phyloP scores from a whole-genome alignment of 2,888 invertebrate genomes.

The Heteromurus nitidus region DNA sequence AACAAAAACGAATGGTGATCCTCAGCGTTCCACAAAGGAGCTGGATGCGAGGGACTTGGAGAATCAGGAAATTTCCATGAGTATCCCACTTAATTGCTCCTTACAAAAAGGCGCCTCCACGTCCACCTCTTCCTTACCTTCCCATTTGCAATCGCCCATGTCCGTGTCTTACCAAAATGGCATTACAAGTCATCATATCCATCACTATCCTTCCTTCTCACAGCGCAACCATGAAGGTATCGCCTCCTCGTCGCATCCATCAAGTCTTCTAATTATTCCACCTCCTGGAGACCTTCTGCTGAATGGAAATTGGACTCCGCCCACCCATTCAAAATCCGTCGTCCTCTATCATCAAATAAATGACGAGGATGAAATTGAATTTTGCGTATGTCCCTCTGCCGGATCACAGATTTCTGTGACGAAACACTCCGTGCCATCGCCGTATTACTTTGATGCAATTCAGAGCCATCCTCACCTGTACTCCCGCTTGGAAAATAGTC shows the following conservation, averaged over 20 bases:
- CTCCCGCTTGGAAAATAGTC: no score
- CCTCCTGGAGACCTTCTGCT: background rate
- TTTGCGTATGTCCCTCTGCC: conserved; percentile 17
- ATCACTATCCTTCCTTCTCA: background rate
- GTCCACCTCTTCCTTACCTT: background rate
- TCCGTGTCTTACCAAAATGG: background rate
- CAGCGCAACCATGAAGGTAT: background rate
- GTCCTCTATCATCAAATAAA: conserved; percentile 45
- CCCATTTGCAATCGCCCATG: background rate
- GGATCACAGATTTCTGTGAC: conserved; percentile 38
- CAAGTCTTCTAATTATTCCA: background rate
- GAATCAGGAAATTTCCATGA: conserved; percentile 43
- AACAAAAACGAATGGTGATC: no score
- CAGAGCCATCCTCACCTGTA: background rate
- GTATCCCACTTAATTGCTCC: no score
- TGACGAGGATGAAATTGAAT: conserved; percentile 49
- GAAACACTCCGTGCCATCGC: conserved; percentile 18
- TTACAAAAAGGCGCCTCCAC: no score
- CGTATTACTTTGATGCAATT: background rate
- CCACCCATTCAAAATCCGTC: background rate
- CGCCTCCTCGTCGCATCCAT: background rate
- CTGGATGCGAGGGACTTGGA: conserved; percentile 51
- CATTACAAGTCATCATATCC: background rate
- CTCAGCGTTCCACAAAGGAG: no score
- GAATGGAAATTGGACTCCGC: conserved; percentile 16